These are phyloP conservation scores for Todus mexicanus DNA, from an alignment of 2,797 vertebrate species.

Conservation along the genomic window DNA sequence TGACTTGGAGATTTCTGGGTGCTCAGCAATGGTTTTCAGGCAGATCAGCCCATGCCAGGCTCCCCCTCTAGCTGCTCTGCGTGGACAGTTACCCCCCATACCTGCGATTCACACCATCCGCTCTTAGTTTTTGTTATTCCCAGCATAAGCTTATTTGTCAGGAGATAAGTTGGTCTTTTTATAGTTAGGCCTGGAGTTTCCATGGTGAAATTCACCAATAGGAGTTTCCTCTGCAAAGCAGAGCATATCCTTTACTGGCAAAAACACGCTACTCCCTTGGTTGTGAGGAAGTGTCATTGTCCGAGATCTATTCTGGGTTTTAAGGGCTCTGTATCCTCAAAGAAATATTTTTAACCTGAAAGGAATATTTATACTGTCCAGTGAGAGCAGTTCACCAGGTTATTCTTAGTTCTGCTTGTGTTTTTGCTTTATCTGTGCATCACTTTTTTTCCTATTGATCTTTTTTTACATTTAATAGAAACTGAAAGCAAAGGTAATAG, in stretches of 20 bases:
- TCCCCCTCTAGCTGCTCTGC: fast-evolving
- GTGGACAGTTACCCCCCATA: fast-evolving
- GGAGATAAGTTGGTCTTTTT: conserved; percentile 43
- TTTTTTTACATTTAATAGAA: conserved; percentile 8
- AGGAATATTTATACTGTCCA: conserved; percentile 47
- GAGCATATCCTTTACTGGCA: conserved; percentile 50
- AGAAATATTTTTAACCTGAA: conserved; percentile 60
- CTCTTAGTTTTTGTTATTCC: neutral
- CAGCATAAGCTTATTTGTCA: conserved; percentile 29
- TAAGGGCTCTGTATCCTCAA: conserved; percentile 15
- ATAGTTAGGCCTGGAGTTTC: conserved; percentile 26
- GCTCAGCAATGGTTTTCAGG: neutral
- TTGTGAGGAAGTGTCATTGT: conserved; percentile 30
- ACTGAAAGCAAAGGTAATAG: conserved; percentile 3
- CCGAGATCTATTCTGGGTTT: neutral
- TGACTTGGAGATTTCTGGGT: neutral
- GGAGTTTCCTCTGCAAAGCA: conserved; percentile 26
- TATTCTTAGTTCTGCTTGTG: conserved; percentile 41
- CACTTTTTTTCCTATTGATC: neutral
- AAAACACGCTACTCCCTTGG: neutral
- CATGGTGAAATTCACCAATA: conserved; percentile 43
- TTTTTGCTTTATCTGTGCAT: neutral
- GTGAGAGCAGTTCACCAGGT: neutral
- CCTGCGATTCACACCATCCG: neutral
- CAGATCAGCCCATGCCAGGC: neutral